Percentiles rank a stretch among this genome's conserved stretches.
These are phyloP conservation scores for Metopolophium dirhodum DNA, from an alignment of 1,140 invertebrate species.

Conservation along the genomic window DNA sequence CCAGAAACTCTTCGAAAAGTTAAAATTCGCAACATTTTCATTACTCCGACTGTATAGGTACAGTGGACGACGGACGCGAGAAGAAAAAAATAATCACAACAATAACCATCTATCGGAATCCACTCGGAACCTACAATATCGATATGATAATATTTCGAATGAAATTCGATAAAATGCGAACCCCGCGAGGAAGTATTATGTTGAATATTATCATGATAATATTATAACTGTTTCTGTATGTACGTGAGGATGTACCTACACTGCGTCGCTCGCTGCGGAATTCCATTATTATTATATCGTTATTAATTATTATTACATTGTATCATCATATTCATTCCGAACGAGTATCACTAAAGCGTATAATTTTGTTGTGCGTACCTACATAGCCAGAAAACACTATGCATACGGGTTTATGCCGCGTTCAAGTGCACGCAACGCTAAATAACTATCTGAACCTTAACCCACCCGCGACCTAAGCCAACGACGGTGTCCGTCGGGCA, in stretches of 20 bases:
- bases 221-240: background rate
- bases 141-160: background rate
- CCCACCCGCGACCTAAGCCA: slow-evolving; percentile 13
- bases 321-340: background rate
- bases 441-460: slow-evolving; percentile 37
- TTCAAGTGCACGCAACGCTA: background rate
- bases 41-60: no score
- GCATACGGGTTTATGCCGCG: background rate
- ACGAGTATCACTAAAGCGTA: background rate
- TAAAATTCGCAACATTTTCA: no score
- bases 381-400: background rate
- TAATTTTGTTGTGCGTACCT: background rate
- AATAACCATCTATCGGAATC: no score
- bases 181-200: background rate
- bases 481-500: background rate
- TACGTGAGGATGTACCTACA: background rate
- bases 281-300: background rate
- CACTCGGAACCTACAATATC: background rate
- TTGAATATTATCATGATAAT: background rate
- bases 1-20: no score
- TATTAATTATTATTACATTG: background rate
- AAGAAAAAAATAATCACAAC: background rate
- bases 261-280: background rate
- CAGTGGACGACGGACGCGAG: background rate
- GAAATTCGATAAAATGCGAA: background rate